phyloP scores from a whole-genome alignment of 1,140 invertebrate genomes.

The Streblospio benedicti region DNA sequence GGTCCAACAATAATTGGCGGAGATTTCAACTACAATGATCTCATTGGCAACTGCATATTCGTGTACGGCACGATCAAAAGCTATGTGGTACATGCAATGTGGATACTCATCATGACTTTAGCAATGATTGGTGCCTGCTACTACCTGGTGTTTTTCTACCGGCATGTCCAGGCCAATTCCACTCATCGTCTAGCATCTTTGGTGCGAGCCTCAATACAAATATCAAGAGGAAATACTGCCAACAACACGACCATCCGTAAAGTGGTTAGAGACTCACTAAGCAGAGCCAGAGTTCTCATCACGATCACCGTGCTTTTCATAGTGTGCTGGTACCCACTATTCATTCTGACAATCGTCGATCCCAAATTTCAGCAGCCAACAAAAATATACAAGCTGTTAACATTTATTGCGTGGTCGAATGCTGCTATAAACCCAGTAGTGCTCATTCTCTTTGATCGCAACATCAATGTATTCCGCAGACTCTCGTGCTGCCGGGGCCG shows the following conservation, averaged over 20 bases:
- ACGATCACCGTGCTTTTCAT: conserved; percentile 33
- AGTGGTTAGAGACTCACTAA: conserved; percentile 30
- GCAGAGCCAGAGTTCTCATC: conserved; percentile 40
- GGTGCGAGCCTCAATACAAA: conserved; percentile 39
- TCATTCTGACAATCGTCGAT: conserved; percentile 40
- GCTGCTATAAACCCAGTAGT: conserved; percentile 40
- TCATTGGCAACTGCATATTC: conserved; percentile 44
- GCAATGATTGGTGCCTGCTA: conserved; percentile 33
- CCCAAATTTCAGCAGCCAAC: conserved; percentile 35
- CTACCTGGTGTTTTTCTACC: conserved; percentile 40
- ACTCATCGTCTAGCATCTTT: conserved; percentile 40
- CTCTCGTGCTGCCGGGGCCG: no score
- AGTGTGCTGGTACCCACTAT: conserved; percentile 45
- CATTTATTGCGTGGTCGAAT: conserved; percentile 45
- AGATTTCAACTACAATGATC: conserved; percentile 40
- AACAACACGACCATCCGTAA: conserved; percentile 9
- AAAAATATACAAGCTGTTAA: conserved; percentile 42
- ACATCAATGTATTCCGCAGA: conserved; percentile 37
- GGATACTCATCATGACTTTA: conserved; percentile 41
- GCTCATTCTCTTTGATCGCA: conserved; percentile 40
- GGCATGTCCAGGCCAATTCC: conserved; percentile 39
- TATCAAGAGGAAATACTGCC: conserved; percentile 16
- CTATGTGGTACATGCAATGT: conserved; percentile 45
- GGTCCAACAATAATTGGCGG: conserved; percentile 47
- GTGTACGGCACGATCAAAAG: conserved; percentile 37